phyloP scores from a whole-genome alignment of 2,113 vertebrate species.

The Heterocephalus glaber region DNA sequence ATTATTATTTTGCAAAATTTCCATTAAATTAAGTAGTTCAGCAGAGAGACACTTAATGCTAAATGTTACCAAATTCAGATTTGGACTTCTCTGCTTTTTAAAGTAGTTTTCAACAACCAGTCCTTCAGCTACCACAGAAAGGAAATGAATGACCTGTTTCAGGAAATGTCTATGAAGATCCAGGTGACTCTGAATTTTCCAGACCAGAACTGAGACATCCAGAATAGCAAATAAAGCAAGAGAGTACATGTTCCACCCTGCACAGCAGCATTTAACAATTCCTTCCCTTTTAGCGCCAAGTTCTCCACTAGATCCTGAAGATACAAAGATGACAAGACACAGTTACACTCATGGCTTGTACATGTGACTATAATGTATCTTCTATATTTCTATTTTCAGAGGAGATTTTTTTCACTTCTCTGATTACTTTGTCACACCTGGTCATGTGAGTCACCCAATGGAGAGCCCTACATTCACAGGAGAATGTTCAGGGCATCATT shows the following conservation, averaged over 20 bases:
- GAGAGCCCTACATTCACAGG: neutral
- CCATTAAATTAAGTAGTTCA: constrained; percentile 47
- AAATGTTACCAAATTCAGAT: neutral
- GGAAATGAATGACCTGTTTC: neutral
- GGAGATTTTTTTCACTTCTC: neutral
- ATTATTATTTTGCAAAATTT: constrained; percentile 47
- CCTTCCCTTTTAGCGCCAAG: neutral
- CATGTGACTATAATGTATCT: neutral
- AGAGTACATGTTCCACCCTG: neutral
- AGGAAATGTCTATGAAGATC: neutral
- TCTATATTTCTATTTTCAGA: neutral
- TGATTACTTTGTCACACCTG: neutral
- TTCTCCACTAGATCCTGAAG: neutral
- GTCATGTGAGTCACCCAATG: neutral
- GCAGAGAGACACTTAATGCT: constrained; percentile 22
- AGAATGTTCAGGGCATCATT: neutral
- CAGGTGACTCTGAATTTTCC: neutral
- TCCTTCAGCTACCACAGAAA: neutral
- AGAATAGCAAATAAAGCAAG: neutral
- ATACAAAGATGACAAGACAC: neutral
- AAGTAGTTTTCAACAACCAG: neutral
- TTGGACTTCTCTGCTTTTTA: constrained; percentile 20
- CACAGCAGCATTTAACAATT: rapidly evolving
- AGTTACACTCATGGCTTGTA: neutral
- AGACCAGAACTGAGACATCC: neutral